These are phyloP conservation scores for Taeniopygia guttata DNA, from an alignment of 2,797 vertebrate species.

Conservation along the genomic window DNA sequence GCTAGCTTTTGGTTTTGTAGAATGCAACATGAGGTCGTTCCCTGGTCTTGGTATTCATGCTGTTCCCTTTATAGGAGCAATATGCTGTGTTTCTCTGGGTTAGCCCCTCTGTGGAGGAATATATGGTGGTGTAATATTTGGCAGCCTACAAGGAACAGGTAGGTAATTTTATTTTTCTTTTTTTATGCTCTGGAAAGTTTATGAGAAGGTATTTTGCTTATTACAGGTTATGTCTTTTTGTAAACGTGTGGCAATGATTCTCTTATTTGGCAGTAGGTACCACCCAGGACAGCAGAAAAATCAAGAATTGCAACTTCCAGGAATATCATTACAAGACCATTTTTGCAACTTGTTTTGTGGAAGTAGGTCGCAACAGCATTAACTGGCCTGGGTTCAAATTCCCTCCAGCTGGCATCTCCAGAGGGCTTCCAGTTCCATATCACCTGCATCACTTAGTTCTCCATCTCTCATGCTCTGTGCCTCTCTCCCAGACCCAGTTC, in stretches of 20 bases:
- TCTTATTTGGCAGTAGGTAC: neutral
- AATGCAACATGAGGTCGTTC: neutral
- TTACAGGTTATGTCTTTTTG: neutral
- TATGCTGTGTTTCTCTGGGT: neutral
- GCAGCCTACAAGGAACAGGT: neutral
- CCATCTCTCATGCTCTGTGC: rapidly evolving
- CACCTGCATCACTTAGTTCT: neutral
- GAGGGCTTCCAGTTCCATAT: neutral
- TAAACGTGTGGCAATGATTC: neutral
- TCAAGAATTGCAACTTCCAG: neutral
- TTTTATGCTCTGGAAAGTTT: neutral
- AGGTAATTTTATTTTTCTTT: neutral
- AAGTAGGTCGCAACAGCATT: neutral
- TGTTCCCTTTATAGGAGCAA: neutral
- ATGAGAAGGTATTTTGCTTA: neutral
- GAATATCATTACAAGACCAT: neutral
- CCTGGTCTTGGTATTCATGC: neutral
- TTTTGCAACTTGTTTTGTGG: neutral
- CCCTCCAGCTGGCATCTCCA: neutral
- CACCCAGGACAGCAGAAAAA: neutral
- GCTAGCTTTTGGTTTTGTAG: neutral
- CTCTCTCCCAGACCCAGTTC: neutral
- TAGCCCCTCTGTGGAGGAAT: neutral
- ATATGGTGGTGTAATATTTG: neutral
- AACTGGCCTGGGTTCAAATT: neutral